A percentile compares a stretch with the other conserved stretches of the same genome.
Conservation (phyloP, 2,113 vertebrate genomes). For the Ceuthmochares aereus region DNA sequence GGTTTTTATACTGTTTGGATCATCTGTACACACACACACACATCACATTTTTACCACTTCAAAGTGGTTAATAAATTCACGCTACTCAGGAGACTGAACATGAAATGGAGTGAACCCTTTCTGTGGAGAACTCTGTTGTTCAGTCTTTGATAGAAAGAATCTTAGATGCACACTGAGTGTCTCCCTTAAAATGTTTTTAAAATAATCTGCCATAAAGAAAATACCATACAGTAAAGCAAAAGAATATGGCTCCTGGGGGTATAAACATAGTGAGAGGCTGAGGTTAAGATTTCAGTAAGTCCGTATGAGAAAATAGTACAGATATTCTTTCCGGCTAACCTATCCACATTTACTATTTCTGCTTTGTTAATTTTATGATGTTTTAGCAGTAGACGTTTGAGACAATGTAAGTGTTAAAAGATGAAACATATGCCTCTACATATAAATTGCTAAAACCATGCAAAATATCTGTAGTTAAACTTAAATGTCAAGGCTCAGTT, state of each 20-base stretch:
- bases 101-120: conserved; percentile 20
- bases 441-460: not conserved
- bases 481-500: not conserved
- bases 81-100: conserved; percentile 40
- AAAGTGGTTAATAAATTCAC: conserved; percentile 71
- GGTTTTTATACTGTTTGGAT: conserved; percentile 68
- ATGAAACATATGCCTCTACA: not conserved
- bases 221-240: not conserved
- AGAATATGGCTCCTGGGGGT: not conserved
- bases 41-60: conserved; percentile 63
- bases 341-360: not conserved
- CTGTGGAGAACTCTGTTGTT: conserved; percentile 18
- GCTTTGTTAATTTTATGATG: not conserved
- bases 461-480: not conserved
- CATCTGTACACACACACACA: conserved; percentile 37
- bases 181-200: conserved; percentile 25
- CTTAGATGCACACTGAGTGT: not conserved
- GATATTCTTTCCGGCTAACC: not conserved
- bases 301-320: not conserved
- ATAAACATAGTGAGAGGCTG: not conserved
- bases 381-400: not conserved
- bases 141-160: not conserved
- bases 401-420: not conserved
- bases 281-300: conserved; percentile 11
- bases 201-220: conserved; percentile 32